Conservation (phyloP, 2,888 invertebrate genomes). For the Dinocampus coccinellae region DNA sequence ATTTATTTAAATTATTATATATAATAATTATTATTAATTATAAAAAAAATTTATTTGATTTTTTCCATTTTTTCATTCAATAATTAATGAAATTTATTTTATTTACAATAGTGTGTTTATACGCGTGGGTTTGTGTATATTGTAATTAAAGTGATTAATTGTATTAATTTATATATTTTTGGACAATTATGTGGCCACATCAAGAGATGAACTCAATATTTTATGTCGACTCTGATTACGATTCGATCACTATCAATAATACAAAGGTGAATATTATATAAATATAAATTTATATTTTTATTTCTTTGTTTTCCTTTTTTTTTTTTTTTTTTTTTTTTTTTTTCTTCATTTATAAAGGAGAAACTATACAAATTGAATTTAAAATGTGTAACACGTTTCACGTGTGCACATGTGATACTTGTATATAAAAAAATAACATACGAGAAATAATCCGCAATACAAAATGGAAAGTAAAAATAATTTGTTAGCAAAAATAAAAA, state of each 20-base stretch:
- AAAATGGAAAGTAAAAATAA: constrained; percentile 21
- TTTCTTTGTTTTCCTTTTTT: neutral
- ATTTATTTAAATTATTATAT: neutral
- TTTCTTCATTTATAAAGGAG: constrained; percentile 8
- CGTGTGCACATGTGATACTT: neutral
- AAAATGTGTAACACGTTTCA: neutral
- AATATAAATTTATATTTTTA: constrained; percentile 1
- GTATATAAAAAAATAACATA: neutral
- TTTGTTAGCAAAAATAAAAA: neutral
- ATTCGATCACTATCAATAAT: constrained; percentile 48
- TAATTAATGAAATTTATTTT: neutral
- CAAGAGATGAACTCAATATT: constrained; percentile 58
- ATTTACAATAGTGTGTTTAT: neutral
- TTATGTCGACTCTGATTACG: constrained; percentile 58
- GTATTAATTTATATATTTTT: neutral
- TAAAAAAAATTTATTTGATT: neutral
- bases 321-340: neutral
- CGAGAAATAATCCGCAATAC: neutral
- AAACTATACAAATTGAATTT: constrained; percentile 3
- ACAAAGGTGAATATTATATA: constrained; percentile 47
- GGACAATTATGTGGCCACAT: constrained; percentile 56
- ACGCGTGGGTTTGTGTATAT: neutral
- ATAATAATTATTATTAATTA: neutral
- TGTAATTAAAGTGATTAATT: neutral
- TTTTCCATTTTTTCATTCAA: neutral